These are phyloP conservation scores for Myotis planiceps DNA, from an alignment of 2,797 vertebrate genomes.

Conservation along the genomic window DNA sequence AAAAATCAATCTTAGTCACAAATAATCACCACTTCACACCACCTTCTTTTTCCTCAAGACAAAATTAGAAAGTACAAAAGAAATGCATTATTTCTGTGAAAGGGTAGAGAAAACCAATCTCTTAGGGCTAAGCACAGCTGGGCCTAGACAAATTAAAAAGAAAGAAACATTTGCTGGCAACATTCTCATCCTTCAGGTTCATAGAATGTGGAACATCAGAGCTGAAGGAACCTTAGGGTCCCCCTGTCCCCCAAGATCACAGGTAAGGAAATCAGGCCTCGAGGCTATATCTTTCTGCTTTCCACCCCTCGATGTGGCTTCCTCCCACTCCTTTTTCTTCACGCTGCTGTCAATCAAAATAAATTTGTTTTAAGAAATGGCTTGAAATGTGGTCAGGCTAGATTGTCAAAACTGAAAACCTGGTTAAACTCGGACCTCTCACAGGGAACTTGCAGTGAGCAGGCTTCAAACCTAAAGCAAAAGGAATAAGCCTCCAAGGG, in stretches of 20 bases:
- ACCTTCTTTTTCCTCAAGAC: background rate
- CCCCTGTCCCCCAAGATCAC: background rate
- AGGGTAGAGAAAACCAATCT: slow-evolving; percentile 23
- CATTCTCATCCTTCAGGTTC: background rate
- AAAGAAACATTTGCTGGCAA: background rate
- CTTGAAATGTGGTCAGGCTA: background rate
- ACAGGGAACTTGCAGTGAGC: background rate
- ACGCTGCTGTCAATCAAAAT: background rate
- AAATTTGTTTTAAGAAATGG: background rate
- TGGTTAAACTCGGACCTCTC: background rate
- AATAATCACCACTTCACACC: background rate
- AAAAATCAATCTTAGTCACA: slow-evolving; percentile 48
- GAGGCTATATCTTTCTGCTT: background rate
- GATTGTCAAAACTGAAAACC: background rate
- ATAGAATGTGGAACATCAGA: background rate
- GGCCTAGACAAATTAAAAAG: background rate
- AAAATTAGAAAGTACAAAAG: slow-evolving; percentile 39
- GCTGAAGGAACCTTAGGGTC: background rate
- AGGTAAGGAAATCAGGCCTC: background rate
- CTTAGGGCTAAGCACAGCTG: background rate
- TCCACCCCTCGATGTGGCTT: background rate
- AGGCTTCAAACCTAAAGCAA: background rate
- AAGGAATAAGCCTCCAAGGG: background rate
- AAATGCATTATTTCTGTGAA: background rate
- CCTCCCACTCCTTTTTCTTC: background rate